phyloP scores from a whole-genome alignment of 53 echinoderm and acorn worm genomes.

The Luidia sarsii region DNA sequence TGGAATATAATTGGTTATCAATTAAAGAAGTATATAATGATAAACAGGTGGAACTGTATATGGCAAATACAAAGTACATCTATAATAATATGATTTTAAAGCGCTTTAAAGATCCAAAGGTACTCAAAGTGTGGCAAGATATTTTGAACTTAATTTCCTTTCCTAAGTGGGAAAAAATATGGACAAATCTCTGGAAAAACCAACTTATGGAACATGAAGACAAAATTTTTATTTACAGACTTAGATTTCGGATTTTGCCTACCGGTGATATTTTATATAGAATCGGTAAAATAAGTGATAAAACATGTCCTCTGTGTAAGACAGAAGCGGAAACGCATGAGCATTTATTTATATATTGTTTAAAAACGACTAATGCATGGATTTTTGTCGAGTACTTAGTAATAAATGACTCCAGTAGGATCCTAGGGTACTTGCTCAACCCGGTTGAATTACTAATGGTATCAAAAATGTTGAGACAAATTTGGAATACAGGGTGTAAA shows the following conservation, averaged over 20 bases:
- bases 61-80: too few species aligned
- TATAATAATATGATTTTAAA: too few species aligned
- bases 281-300: constrained; percentile 11
- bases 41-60: too few species aligned
- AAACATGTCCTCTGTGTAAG: not conserved
- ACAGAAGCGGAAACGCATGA: not conserved
- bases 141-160: not conserved
- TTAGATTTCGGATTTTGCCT: not conserved
- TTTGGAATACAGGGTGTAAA: too few species aligned
- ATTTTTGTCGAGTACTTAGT: constrained; percentile 8
- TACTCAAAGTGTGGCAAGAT: not conserved
- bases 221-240: not conserved
- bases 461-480: too few species aligned
- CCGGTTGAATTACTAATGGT: too few species aligned
- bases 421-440: too few species aligned
- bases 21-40: not conserved
- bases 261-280: not conserved
- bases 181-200: not conserved
- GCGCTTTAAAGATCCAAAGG: not conserved
- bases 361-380: not conserved
- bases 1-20: too few species aligned
- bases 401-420: too few species aligned
- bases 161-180: not conserved
- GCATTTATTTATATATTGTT: constrained; percentile 2
- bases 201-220: not conserved